Conservation (phyloP, 2,113 vertebrate species). For the Scophthalmus maximus region DNA sequence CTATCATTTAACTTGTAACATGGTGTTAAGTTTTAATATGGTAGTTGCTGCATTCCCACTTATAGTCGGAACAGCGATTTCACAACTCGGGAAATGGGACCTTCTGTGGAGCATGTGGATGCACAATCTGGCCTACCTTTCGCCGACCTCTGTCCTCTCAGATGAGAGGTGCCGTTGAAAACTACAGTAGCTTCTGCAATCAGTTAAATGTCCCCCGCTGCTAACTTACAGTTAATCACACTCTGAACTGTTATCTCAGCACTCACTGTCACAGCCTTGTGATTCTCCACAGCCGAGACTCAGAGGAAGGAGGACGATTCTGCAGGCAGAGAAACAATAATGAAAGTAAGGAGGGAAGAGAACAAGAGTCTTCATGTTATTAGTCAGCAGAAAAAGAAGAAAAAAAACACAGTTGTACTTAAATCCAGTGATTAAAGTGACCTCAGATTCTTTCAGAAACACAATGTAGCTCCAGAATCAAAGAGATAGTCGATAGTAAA, state of each 20-base stretch:
- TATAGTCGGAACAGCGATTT: no score
- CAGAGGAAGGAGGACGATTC: conserved; percentile 48
- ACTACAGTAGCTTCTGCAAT: not conserved
- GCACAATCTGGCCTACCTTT: not conserved
- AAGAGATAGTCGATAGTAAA: not conserved
- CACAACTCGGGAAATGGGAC: no score
- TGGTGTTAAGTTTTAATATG: no score
- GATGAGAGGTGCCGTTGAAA: not conserved
- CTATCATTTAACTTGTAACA: no score
- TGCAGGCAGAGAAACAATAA: conserved; percentile 28
- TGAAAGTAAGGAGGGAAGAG: not conserved
- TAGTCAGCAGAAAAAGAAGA: conserved; percentile 1
- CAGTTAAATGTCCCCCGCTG: not conserved
- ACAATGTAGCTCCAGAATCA: not conserved
- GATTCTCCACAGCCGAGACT: conserved; percentile 63
- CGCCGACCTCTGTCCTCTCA: conserved; percentile 16
- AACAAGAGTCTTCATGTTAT: not conserved
- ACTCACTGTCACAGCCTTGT: conserved; percentile 70
- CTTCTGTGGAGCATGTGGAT: no score
- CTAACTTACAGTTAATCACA: not conserved
- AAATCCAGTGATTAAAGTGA: not conserved
- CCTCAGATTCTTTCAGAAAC: no score
- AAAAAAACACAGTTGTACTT: not conserved
- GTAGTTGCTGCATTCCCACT: no score
- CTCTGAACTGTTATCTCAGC: not conserved